These are phyloP conservation scores for Strigops habroptila DNA, from an alignment of 2,113 vertebrate species.

Conservation along the genomic window DNA sequence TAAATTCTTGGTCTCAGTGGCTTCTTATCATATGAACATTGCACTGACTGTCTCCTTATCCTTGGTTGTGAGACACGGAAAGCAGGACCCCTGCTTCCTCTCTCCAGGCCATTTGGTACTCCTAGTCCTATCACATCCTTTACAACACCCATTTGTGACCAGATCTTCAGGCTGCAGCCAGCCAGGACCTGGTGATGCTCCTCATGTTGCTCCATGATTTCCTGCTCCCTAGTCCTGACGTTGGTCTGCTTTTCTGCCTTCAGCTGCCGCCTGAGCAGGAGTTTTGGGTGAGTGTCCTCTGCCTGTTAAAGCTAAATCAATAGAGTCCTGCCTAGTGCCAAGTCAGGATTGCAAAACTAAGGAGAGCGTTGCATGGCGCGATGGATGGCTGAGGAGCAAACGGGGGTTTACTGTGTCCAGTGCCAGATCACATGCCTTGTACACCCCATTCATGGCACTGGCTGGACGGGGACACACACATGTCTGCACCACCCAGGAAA, in stretches of 20 bases:
- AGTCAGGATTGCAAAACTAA: neutral
- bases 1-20: neutral
- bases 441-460: neutral
- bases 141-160: neutral
- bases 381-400: neutral
- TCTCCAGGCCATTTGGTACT: neutral
- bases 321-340: neutral
- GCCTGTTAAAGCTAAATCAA: neutral
- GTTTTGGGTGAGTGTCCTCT: neutral
- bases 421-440: neutral
- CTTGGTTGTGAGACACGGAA: neutral
- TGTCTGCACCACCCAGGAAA: accelerated
- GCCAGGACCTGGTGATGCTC: neutral
- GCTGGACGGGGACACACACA: neutral
- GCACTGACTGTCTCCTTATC: neutral
- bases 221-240: accelerated
- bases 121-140: neutral
- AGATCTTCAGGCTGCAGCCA: neutral
- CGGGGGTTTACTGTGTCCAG: neutral
- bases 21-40: neutral
- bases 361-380: accelerated
- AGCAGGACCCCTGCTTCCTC: neutral
- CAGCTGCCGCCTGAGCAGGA: neutral
- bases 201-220: accelerated
- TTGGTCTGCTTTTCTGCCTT: neutral